Evolutionary conservation across 1,140 invertebrate genomes (phyloP).

Genomic region (Cydia amplana): DNA sequence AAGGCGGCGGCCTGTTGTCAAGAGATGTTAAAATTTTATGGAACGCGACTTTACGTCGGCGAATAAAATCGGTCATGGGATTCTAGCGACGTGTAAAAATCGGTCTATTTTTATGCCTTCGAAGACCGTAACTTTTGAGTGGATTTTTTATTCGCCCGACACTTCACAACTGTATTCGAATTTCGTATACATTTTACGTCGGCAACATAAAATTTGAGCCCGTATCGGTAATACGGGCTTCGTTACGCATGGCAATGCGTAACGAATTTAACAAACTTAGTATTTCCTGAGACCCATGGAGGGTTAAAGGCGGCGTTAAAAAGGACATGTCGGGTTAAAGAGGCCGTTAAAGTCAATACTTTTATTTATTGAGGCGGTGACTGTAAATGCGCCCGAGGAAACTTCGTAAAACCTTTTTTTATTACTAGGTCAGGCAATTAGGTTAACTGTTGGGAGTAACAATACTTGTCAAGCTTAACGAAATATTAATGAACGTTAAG

Average conservation of each 20-base stretch:
- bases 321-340: constrained; percentile 16
- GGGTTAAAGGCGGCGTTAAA: constrained; percentile 20
- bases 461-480: constrained; percentile 8
- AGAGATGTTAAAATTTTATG: constrained; percentile 66
- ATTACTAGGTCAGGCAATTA: constrained; percentile 31
- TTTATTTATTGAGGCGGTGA: constrained; percentile 32
- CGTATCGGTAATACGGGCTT: too few species aligned
- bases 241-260: too few species aligned
- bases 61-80: constrained; percentile 62
- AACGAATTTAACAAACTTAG: constrained; percentile 35
- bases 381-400: constrained; percentile 21
- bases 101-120: constrained; percentile 67
- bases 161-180: constrained; percentile 48
- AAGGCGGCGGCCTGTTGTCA: constrained; percentile 42
- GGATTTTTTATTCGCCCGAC: constrained; percentile 67
- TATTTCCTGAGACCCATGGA: not conserved
- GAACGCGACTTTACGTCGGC: constrained; percentile 56
- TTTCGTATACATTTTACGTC: constrained; percentile 30
- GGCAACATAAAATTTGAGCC: constrained; percentile 31
- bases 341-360: constrained; percentile 34
- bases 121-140: constrained; percentile 64
- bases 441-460: constrained; percentile 13
- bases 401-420: constrained; percentile 30
- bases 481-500: constrained; percentile 18
- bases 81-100: constrained; percentile 71